phyloP scores from a whole-genome alignment of 2,113 vertebrate genomes.

The Cinclus mexicanus region DNA sequence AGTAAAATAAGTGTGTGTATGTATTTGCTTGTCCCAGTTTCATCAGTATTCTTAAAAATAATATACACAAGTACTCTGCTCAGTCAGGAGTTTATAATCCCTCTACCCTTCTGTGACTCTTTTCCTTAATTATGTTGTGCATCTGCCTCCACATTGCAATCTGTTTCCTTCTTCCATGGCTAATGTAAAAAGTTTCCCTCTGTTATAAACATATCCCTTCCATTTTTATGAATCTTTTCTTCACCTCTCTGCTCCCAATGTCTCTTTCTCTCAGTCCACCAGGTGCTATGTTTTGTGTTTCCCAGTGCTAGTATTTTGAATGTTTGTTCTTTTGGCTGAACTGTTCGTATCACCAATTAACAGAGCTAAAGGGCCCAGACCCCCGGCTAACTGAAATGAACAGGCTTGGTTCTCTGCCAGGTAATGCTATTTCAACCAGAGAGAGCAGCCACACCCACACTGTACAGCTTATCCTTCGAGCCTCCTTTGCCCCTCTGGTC shows the following conservation, averaged over 20 bases:
- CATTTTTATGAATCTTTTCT: neutral
- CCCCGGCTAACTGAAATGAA: neutral
- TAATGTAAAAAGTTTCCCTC: neutral
- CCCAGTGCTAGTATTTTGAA: neutral
- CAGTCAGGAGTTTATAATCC: slow-evolving; percentile 9
- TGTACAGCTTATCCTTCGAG: neutral
- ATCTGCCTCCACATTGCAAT: slow-evolving; percentile 32
- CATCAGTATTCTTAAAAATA: neutral
- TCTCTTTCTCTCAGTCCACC: neutral
- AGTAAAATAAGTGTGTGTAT: neutral
- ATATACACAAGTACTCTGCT: neutral
- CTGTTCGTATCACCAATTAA: neutral
- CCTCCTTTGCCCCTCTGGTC: neutral
- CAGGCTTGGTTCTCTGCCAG: neutral
- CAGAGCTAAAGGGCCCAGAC: neutral
- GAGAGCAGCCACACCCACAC: neutral
- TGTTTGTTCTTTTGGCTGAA: neutral
- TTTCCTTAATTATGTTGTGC: neutral
- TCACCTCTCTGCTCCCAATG: neutral
- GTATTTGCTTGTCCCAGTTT: neutral
- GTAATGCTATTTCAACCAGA: neutral
- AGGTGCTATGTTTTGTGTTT: neutral
- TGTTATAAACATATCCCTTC: neutral
- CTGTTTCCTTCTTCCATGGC: neutral
- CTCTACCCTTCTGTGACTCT: neutral